phyloP scores from a whole-genome alignment of 2,797 vertebrate genomes.

The Eulemur mongoz region DNA sequence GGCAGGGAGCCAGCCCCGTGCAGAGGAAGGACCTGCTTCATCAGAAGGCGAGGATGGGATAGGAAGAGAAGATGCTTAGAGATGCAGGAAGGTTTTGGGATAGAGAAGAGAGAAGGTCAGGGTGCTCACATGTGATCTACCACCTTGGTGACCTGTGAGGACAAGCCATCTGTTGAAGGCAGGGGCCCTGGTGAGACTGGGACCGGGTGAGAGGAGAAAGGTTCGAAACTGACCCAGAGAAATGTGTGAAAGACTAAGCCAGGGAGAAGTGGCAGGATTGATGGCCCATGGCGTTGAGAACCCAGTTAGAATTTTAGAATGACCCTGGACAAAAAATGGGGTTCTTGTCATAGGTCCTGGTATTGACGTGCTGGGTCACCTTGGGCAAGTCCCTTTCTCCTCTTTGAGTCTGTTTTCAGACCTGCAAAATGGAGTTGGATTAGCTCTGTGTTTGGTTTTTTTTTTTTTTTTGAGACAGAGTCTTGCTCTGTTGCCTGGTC shows the following conservation, averaged over 20 bases:
- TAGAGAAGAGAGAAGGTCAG: not conserved
- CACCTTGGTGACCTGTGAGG: not conserved
- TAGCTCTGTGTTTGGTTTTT: not conserved
- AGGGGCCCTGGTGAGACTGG: not conserved
- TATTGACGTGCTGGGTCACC: not conserved
- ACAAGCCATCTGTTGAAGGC: not conserved
- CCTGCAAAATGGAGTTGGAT: not conserved
- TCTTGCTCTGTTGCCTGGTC: too few species aligned
- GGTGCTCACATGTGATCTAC: not conserved
- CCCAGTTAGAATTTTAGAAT: not conserved
- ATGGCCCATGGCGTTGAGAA: accelerated
- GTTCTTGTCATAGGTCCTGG: not conserved
- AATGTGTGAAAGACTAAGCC: not conserved
- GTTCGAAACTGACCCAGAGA: not conserved
- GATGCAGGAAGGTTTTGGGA: not conserved
- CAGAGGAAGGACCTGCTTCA: not conserved
- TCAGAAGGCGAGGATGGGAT: not conserved
- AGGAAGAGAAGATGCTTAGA: not conserved
- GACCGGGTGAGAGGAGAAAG: not conserved
- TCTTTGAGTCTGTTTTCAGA: not conserved
- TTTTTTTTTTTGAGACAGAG: too few species aligned
- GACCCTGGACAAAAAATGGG: not conserved
- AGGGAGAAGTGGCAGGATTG: accelerated
- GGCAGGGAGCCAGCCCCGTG: not conserved
- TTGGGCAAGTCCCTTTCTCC: not conserved